These are phyloP conservation scores for Allygus modestus DNA, from an alignment of 2,888 invertebrate species.

Conservation along the genomic window DNA sequence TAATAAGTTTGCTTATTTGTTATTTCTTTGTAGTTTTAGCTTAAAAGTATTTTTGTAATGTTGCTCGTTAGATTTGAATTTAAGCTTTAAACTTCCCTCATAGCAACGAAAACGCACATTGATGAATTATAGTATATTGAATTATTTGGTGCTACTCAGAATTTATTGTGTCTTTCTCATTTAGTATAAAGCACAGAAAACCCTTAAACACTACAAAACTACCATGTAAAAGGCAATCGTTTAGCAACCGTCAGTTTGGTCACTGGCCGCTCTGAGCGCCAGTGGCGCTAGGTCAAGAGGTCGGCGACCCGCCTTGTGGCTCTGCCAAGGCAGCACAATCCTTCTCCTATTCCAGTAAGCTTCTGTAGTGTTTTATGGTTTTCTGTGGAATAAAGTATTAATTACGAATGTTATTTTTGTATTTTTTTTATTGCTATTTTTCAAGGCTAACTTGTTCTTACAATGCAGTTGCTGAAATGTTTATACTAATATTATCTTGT, in stretches of 20 bases:
- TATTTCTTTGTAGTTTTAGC: constrained; percentile 21
- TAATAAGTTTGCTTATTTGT: constrained; percentile 9
- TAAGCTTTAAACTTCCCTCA: background rate
- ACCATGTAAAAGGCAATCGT: no score
- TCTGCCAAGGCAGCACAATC: no score
- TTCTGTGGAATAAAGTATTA: no score
- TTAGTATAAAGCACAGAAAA: constrained; percentile 7
- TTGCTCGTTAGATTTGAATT: constrained; percentile 1
- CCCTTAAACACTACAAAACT: no score
- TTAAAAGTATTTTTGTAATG: background rate
- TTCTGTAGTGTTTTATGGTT: no score
- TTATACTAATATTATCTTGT: background rate
- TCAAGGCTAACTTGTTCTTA: no score
- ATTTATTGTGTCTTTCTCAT: background rate
- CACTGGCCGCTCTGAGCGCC: no score
- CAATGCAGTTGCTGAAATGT: no score
- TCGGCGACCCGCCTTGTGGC: no score
- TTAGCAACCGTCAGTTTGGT: no score
- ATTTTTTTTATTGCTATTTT: background rate
- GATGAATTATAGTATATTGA: background rate
- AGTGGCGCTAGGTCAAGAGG: no score
- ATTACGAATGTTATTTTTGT: background rate
- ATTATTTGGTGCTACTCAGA: constrained; percentile 17
- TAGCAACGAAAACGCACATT: constrained; percentile 33
- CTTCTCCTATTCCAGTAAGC: no score